Percentiles rank a stretch among this genome's conserved stretches.
Evolutionary conservation across 2,797 vertebrate species (phyloP).

Genomic region (Aphelocoma californica): DNA sequence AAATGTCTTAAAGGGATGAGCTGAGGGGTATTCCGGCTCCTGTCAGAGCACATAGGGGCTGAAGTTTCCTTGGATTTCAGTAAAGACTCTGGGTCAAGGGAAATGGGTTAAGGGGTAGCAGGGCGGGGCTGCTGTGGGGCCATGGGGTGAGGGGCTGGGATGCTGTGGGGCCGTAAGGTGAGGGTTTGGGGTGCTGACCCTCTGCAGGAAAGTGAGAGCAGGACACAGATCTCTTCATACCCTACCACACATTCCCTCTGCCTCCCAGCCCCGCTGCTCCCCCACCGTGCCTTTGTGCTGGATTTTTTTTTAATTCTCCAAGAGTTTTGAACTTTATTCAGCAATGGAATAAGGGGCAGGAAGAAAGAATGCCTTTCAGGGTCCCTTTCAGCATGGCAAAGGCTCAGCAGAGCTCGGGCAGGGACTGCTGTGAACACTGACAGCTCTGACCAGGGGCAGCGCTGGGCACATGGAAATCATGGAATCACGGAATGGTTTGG

Average conservation of each 20-base stretch:
- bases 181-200: background rate
- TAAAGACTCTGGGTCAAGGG: background rate
- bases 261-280: background rate
- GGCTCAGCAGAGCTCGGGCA: background rate
- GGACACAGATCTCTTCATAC: background rate
- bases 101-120: background rate
- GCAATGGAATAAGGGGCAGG: background rate
- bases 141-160: too few species aligned
- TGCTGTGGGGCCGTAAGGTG: background rate
- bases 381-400: background rate
- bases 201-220: background rate
- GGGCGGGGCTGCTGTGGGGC: background rate
- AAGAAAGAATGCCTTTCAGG: background rate
- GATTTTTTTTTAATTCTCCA: background rate
- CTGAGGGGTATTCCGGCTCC: background rate
- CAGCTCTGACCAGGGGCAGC: background rate
- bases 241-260: fast-evolving
- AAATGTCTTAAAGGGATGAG: background rate
- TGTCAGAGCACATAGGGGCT: background rate
- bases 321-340: background rate
- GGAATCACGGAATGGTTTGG: background rate
- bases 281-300: background rate
- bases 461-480: background rate
- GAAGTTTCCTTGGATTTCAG: background rate
- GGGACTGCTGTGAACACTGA: fast-evolving